Base-by-base conservation (phyloP, 2,888 invertebrate species). In the Himalopsyche tibetana region DNA sequence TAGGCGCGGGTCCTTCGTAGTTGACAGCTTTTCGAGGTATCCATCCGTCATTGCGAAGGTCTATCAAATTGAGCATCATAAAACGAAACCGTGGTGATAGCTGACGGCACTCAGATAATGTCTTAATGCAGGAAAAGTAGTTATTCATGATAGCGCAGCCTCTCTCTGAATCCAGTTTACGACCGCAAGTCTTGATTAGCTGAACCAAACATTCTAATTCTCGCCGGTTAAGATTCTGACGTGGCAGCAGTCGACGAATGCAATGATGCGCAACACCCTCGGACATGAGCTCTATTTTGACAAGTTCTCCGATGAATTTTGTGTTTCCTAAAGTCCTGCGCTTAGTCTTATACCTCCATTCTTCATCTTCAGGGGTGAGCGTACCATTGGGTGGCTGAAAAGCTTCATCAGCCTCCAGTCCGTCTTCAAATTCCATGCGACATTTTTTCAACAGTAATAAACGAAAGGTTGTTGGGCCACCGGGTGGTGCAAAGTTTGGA, bases 251-350 rank as follows among this genome's bases (percentile, higher is more conserved):
- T 94, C 97, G 96, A 94, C 97, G 96, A 92, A 98, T 98, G 94
- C 98, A 98, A 91, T 95, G 95, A 93, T 99, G 99, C 91, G 99
- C 94, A 92, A 98, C 98, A 90, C 95, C 94, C 93, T 97, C 97
- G 90, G 97, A 96, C 90, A 99, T 94, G 94, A 99, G 98, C 93
- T 98, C 98, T 93, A 99, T 94, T 93, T 99, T 99, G 92, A 98
- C 98, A 92, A 99, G 96, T 94, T 99, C 99, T 90, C 98, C 98
- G 94, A 98, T 97, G 93, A 98, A 98, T 93, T 98, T 98, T 94
- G 99, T 98, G 95, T 99, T 99, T 90, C 99, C 99, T 90, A 99
- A 96, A 98, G 99, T 99, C 92, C 99, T 98, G 92, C 98, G 96
- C 93, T 99, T 99, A 92, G 98, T 97, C 92, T 97, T 94, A 92